phyloP scores from a whole-genome alignment of 2,113 vertebrate genomes.

The Stictonetta naevosa region DNA sequence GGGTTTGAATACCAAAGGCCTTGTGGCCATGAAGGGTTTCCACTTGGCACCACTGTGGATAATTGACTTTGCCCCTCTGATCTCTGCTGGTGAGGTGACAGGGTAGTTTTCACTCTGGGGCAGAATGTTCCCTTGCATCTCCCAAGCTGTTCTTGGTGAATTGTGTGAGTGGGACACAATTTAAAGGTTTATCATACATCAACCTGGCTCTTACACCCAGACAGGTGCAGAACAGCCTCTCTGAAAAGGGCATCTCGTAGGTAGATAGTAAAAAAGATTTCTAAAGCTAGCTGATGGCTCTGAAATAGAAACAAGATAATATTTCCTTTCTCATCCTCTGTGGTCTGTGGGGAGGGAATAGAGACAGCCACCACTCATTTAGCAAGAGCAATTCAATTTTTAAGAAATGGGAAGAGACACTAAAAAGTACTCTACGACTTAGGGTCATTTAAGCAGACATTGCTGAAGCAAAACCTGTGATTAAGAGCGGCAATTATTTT shows the following conservation, averaged over 20 bases:
- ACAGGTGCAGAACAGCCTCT: not conserved
- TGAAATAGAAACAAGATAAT: conserved; percentile 38
- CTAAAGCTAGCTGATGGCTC: not conserved
- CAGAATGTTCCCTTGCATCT: not conserved
- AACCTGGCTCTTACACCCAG: not conserved
- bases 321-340: conserved; percentile 19
- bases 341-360: conserved; percentile 47
- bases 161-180: not conserved
- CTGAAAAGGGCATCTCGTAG: not conserved
- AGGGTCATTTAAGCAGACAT: conserved; percentile 50
- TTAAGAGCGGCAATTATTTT: conserved; percentile 42
- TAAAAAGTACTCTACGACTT: conserved; percentile 30
- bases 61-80: not conserved
- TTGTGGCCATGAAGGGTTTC: not conserved
- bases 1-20: not conserved
- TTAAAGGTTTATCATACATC: not conserved
- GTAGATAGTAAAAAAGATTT: not conserved
- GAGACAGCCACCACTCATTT: conserved; percentile 49
- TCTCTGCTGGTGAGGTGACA: not conserved
- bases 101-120: not conserved
- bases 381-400: conserved; percentile 57
- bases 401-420: conserved; percentile 47
- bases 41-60: not conserved
- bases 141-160: not conserved
- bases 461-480: conserved; percentile 42